Conservation (phyloP, 2,888 invertebrate genomes). For the Troides aeacus region DNA sequence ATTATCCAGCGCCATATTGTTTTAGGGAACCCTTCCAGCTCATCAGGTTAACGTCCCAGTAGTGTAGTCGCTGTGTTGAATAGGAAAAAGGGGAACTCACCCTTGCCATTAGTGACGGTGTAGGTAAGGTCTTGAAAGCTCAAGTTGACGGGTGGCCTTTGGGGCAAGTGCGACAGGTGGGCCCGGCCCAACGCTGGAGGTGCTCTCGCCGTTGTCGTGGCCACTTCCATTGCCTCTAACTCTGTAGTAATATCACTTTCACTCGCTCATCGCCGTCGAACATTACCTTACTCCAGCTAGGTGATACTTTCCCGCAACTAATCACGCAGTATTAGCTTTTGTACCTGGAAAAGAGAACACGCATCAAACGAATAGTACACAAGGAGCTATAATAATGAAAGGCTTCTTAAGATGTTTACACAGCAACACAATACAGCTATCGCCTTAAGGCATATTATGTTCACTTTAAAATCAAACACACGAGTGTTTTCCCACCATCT, state of each 20-base stretch:
- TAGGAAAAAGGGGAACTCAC: slow-evolving; percentile 47
- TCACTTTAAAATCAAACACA: too few relatives aligned
- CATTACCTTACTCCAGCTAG: background rate
- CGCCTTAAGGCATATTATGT: too few relatives aligned
- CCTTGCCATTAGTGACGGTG: slow-evolving; percentile 85
- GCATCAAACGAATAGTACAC: too few relatives aligned
- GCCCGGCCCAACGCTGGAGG: slow-evolving; percentile 50
- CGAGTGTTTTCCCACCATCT: too few relatives aligned
- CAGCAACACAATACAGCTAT: too few relatives aligned
- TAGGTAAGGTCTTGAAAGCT: slow-evolving; percentile 91
- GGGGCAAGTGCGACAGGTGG: slow-evolving; percentile 80
- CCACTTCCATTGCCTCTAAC: slow-evolving; percentile 37
- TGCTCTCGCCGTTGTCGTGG: slow-evolving; percentile 41
- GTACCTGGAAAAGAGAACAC: background rate
- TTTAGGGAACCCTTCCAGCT: too few relatives aligned
- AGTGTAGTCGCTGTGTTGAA: too few relatives aligned
- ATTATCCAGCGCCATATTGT: too few relatives aligned
- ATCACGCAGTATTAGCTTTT: background rate
- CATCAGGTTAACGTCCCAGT: too few relatives aligned
- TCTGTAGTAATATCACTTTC: slow-evolving; percentile 19
- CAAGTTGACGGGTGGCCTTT: slow-evolving; percentile 87
- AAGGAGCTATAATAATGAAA: too few relatives aligned
- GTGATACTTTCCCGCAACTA: background rate
- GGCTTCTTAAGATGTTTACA: too few relatives aligned
- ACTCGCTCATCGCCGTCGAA: slow-evolving; percentile 9